Evolutionary conservation across 2,797 vertebrate genomes (phyloP).

Genomic region (Cossypha polioptera): DNA sequence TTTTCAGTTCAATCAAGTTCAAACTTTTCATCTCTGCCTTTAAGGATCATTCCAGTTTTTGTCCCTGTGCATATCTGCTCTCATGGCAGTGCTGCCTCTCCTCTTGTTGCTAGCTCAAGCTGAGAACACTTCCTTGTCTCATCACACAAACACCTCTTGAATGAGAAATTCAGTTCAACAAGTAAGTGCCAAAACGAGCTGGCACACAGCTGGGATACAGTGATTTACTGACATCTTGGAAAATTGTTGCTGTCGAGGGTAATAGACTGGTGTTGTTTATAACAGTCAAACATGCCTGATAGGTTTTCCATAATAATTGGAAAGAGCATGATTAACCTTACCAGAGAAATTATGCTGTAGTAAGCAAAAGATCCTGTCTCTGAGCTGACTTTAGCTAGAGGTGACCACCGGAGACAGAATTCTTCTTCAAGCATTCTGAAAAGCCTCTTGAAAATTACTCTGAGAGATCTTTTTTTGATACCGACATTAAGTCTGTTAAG

Average conservation of each 20-base stretch:
- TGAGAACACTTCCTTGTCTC: neutral
- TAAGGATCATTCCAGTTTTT: neutral
- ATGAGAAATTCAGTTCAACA: slow-evolving; percentile 1
- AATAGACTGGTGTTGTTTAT: slow-evolving; percentile 37
- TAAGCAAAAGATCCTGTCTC: neutral
- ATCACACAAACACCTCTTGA: neutral
- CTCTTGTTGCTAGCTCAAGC: neutral
- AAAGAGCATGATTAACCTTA: slow-evolving; percentile 28
- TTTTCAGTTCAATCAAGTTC: neutral
- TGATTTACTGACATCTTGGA: slow-evolving; percentile 23
- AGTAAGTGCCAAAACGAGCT: slow-evolving; percentile 34
- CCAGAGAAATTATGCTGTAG: neutral
- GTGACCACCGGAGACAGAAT: neutral
- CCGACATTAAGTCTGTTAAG: neutral
- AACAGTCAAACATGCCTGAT: slow-evolving; percentile 38
- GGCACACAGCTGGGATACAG: slow-evolving; percentile 16
- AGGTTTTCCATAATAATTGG: slow-evolving; percentile 35
- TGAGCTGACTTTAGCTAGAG: neutral
- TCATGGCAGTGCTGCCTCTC: neutral
- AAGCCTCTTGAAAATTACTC: neutral
- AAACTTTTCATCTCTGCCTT: neutral
- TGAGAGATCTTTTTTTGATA: neutral
- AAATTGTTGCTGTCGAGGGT: slow-evolving; percentile 35
- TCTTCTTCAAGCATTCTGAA: neutral
- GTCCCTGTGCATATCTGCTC: neutral